Percentiles rank a stretch among this genome's conserved stretches.
Conservation (phyloP, 2,113 vertebrate species). For the Panurus biarmicus region DNA sequence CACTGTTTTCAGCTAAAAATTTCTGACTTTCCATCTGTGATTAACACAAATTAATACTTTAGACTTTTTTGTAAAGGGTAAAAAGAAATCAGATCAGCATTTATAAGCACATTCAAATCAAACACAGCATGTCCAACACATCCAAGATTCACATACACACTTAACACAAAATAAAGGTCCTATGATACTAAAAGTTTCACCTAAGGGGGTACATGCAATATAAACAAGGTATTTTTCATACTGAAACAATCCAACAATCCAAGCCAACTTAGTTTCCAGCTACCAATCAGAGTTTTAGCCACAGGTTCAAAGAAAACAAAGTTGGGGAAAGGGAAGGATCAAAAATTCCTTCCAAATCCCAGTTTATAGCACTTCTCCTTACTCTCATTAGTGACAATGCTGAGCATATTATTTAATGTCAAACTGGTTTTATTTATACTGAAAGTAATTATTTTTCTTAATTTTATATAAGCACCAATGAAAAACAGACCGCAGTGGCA, state of each 20-base stretch:
- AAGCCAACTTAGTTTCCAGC: not conserved
- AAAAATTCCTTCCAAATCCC: not conserved
- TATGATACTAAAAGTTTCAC: not conserved
- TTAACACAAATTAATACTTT: slow-evolving; percentile 27
- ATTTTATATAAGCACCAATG: not conserved
- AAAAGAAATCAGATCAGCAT: not conserved
- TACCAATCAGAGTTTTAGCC: not conserved
- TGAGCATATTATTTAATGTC: not conserved
- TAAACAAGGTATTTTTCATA: not conserved
- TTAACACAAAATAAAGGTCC: not conserved
- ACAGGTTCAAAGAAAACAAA: not conserved
- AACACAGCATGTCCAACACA: not conserved
- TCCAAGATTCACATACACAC: not conserved
- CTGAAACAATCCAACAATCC: not conserved
- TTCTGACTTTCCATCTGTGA: slow-evolving; percentile 98
- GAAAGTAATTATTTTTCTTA: not conserved
- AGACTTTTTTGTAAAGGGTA: not conserved
- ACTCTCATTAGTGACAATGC: not conserved
- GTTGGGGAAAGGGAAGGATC: not conserved
- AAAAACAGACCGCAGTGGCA: not conserved
- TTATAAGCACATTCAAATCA: not conserved
- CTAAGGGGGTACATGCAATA: not conserved
- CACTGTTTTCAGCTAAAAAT: slow-evolving; percentile 98
- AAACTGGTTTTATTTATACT: not conserved
- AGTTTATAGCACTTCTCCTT: not conserved